Evolutionary conservation across 2,888 invertebrate species (phyloP), one percentile per base, ranked within the genome.

Genomic region (Hetaerina titia): DNA sequence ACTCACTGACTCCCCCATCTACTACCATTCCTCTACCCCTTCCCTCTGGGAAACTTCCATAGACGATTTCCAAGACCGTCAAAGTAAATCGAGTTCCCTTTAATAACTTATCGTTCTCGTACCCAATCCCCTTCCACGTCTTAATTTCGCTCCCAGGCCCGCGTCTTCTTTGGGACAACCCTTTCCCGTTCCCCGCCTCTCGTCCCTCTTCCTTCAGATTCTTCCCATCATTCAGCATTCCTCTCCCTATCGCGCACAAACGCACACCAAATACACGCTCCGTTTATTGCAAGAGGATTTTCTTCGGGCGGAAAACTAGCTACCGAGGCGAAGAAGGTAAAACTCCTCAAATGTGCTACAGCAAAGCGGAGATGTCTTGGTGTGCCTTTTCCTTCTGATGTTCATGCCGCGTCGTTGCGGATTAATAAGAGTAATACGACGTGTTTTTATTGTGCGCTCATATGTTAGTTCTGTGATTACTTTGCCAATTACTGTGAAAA

Each of bases 191-290:
- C 13, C n/a, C 7, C n/a, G 6, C n/a, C 11, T 69, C 69, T 13
- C 69, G 0, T 13, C 22, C 13, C 69, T 6, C 69, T 19, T n/a
- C 19, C n/a, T 22, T 69, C n/a, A n/a, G 6, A 69, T 69, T 63
- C 31, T 25, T 90, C 60, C 90, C 25, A 60, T 63, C 90, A 64
- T 90, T 45, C 63, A 15, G 13, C 90, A 90, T 90, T 90, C 90
- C 60, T 90, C 90, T 69, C 69, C 1, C 69, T n/a, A 19, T 69
- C 22, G 22, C 8, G 69, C 69, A 0, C 69, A n/a, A 7, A 69
- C 69, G n/a, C 69, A 22, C 69, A 9, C 22, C 22, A n/a, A 69
- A n/a, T n/a, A n/a, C 69, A 69, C 69, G 69, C 69, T 9, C 69
- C 69, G 69, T 69, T 69, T 69, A 17, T 22, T 69, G 22, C 69